Percentiles rank a stretch among this genome's conserved stretches.
phyloP scores from a whole-genome alignment of 2,888 invertebrate species.

The Microplitis deprimator region DNA sequence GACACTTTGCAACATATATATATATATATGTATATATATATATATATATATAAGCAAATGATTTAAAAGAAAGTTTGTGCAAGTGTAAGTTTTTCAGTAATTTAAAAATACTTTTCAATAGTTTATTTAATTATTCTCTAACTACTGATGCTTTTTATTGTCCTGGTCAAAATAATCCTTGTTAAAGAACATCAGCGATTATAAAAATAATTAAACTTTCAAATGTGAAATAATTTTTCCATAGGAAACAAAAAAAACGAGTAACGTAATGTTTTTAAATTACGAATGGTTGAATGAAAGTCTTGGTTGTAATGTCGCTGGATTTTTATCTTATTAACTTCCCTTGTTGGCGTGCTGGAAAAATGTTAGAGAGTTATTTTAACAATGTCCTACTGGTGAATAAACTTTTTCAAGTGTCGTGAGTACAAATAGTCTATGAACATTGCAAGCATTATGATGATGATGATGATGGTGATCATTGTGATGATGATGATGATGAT shows the following conservation, averaged over 20 bases:
- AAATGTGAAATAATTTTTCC: neutral
- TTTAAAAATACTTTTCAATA: too few species aligned
- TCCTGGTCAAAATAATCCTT: too few species aligned
- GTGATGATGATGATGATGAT: slow-evolving; percentile 4
- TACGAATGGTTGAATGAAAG: slow-evolving; percentile 31
- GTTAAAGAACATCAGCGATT: too few species aligned
- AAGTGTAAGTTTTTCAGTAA: neutral
- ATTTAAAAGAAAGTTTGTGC: neutral
- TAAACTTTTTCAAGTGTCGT: neutral
- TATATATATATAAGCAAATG: neutral
- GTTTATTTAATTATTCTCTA: too few species aligned
- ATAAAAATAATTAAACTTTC: too few species aligned
- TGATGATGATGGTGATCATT: slow-evolving; percentile 1
- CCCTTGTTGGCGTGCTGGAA: neutral
- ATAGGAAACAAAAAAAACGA: neutral
- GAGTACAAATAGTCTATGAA: slow-evolving; percentile 1
- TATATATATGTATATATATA: neutral
- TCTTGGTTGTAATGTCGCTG: slow-evolving; percentile 15
- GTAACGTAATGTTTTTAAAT: neutral
- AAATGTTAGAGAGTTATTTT: slow-evolving; percentile 22
- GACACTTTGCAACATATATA: neutral
- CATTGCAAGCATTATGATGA: slow-evolving; percentile 13
- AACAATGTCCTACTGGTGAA: slow-evolving; percentile 14
- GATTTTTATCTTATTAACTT: slow-evolving; percentile 13
- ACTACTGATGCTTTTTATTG: too few species aligned